phyloP scores from a whole-genome alignment of 1,140 invertebrate species.

The Monochamus saltuarius region DNA sequence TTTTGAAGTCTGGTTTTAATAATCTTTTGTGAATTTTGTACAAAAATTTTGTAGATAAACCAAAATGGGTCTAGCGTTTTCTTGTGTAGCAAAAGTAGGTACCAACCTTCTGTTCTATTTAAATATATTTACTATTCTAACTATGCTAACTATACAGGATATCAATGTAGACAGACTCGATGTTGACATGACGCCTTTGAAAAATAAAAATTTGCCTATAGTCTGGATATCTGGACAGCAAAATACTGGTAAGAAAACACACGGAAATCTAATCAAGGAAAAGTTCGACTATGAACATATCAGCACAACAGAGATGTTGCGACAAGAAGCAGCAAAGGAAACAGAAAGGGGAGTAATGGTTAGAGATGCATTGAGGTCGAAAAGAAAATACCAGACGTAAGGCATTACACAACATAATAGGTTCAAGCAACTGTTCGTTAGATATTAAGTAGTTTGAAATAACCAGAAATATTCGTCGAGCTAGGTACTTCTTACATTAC shows the following conservation, averaged over 20 bases:
- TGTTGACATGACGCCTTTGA: constrained; percentile 4
- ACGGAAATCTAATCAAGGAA: constrained; percentile 3
- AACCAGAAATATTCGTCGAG: too few relatives aligned
- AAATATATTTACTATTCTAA: too few relatives aligned
- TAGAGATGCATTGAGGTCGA: not conserved
- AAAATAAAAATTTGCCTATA: constrained; percentile 16
- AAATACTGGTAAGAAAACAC: constrained; percentile 15
- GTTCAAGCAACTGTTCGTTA: too few relatives aligned
- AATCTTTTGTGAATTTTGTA: too few relatives aligned
- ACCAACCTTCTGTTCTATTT: too few relatives aligned
- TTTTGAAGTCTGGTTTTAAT: too few relatives aligned
- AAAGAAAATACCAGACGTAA: constrained; percentile 12
- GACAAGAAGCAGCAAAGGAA: constrained; percentile 2
- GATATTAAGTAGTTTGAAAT: too few relatives aligned
- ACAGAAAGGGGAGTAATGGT: constrained; percentile 3
- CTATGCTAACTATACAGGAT: too few relatives aligned
- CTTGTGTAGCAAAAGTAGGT: constrained; percentile 1
- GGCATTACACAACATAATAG: not conserved
- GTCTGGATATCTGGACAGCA: constrained; percentile 14
- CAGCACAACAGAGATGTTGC: constrained; percentile 6
- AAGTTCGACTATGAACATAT: constrained; percentile 6
- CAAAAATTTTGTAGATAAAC: too few relatives aligned
- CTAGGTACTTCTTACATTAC: too few relatives aligned
- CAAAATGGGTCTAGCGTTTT: constrained; percentile 3
- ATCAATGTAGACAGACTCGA: constrained; percentile 1